phyloP scores from a whole-genome alignment of 2,113 vertebrate species.

The Syngnathoides biaculeatus region DNA sequence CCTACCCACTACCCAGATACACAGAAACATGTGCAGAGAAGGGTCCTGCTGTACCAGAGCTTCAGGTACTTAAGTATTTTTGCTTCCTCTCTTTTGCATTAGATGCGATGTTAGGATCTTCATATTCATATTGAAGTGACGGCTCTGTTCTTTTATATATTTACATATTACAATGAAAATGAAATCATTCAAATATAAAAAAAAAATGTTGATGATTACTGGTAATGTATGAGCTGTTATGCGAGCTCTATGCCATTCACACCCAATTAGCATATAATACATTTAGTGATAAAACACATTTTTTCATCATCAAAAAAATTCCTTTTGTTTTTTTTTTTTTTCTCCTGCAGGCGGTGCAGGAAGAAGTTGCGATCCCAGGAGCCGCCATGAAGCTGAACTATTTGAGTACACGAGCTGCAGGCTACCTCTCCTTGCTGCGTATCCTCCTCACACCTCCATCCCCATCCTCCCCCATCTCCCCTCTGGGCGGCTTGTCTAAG shows the following conservation, averaged over 20 bases:
- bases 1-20: constrained; percentile 89
- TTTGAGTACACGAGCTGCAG: constrained; percentile 87
- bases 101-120: too few relatives aligned
- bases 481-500: constrained; percentile 81
- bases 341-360: constrained; percentile 88
- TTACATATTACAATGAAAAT: not conserved
- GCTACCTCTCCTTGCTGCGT: constrained; percentile 89
- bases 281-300: constrained; percentile 18
- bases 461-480: constrained; percentile 69
- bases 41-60: constrained; percentile 87
- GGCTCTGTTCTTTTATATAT: too few relatives aligned
- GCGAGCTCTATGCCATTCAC: constrained; percentile 18
- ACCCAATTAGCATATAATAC: constrained; percentile 19
- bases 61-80: constrained; percentile 78
- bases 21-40: constrained; percentile 87
- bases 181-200: not conserved
- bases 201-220: not conserved
- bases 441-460: constrained; percentile 86
- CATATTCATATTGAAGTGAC: too few relatives aligned
- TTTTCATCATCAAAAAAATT: not conserved
- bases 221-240: not conserved
- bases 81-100: not conserved
- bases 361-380: constrained; percentile 88
- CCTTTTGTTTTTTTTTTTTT: constrained; percentile 28
- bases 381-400: constrained; percentile 93